These are phyloP conservation scores for Hafferia zeledoni DNA, from an alignment of 2,797 vertebrate species.

Conservation along the genomic window DNA sequence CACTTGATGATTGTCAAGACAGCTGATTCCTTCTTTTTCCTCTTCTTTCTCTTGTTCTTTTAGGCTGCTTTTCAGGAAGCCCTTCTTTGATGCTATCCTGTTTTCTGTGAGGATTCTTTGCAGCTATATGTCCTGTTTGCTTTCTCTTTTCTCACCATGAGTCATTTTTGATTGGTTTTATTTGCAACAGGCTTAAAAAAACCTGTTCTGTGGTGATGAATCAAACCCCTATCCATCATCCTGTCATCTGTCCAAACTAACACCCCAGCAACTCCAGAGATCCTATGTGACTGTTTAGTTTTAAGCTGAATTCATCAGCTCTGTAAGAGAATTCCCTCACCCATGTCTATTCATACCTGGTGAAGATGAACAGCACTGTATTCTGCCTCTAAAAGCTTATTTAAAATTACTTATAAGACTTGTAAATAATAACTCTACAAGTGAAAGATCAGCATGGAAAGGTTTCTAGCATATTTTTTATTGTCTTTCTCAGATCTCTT, in stretches of 20 bases:
- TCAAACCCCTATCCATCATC: neutral
- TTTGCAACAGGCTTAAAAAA: conserved; percentile 13
- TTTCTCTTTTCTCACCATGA: neutral
- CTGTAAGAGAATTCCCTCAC: neutral
- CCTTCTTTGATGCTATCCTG: neutral
- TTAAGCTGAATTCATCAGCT: neutral
- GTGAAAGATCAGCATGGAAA: neutral
- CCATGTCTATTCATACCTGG: neutral
- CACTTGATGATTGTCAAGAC: neutral
- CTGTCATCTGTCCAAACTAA: neutral
- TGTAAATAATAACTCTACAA: neutral
- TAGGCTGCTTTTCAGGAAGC: neutral
- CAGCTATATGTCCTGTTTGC: neutral
- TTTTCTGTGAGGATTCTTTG: neutral
- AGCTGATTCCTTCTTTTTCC: neutral
- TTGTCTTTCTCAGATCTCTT: neutral
- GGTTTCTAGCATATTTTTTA: neutral
- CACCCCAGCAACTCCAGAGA: neutral
- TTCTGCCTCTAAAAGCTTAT: neutral
- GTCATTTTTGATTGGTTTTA: conserved; percentile 14
- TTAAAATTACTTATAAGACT: neutral
- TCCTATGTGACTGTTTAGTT: neutral
- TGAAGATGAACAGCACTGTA: neutral
- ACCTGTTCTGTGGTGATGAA: neutral
- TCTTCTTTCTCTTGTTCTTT: neutral